Percentiles rank a stretch among this genome's conserved stretches.
Evolutionary conservation across 64 coral and sea anemone species (phyloP).

Genomic region (Platygyra sinensis): DNA sequence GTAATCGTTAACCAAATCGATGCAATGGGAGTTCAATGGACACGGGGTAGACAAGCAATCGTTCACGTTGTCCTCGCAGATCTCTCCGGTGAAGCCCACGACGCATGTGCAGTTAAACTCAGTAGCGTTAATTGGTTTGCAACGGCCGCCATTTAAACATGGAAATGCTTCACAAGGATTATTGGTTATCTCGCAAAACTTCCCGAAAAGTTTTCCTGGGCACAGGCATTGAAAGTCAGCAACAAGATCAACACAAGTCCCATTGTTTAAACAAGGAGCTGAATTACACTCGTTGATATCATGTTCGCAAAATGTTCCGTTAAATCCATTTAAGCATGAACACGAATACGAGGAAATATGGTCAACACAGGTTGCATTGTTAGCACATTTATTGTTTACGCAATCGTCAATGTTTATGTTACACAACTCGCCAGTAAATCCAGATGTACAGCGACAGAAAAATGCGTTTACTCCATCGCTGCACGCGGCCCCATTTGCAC

Average conservation of each 20-base stretch:
- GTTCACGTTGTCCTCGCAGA: no score
- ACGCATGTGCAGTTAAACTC: no score
- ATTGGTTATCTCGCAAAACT: background rate
- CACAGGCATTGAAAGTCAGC: background rate
- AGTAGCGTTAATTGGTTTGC: background rate
- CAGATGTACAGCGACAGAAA: background rate
- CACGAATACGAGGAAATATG: background rate
- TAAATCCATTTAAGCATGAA: background rate
- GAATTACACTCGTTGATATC: constrained; percentile 20
- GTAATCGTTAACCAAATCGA: no score
- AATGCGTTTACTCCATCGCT: background rate
- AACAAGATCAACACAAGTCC: constrained; percentile 12
- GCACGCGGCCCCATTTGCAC: constrained; percentile 6
- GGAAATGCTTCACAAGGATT: constrained; percentile 14
- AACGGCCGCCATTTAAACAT: background rate
- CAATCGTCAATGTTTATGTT: constrained; percentile 22
- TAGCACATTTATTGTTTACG: background rate
- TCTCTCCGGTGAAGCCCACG: no score
- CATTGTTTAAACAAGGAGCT: constrained; percentile 34
- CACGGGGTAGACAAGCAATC: no score
- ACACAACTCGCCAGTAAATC: constrained; percentile 16
- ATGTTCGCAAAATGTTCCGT: constrained; percentile 26
- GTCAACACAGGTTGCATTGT: constrained; percentile 34
- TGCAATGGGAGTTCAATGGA: no score
- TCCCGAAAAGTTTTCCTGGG: background rate